Evolutionary conservation across 2,888 invertebrate species (phyloP).

Genomic region (Zonitis immaculata): DNA sequence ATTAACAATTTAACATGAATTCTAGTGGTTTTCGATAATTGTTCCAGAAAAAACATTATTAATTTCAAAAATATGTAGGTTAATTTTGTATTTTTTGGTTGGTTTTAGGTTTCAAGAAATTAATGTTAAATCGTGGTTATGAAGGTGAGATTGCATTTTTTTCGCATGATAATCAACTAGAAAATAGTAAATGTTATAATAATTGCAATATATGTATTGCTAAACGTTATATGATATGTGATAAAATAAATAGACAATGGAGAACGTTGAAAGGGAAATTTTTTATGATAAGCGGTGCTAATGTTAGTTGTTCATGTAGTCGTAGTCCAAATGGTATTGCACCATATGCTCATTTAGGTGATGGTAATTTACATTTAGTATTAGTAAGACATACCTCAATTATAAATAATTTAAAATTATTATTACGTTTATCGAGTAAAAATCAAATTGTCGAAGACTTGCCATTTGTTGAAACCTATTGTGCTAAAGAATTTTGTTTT

Average conservation of each 20-base stretch:
- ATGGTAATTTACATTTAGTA: constrained; percentile 74
- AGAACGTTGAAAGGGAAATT: constrained; percentile 65
- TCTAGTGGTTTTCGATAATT: no score
- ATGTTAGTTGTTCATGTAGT: constrained; percentile 70
- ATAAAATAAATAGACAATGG: constrained; percentile 45
- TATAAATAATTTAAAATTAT: constrained; percentile 64
- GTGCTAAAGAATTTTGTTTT: constrained; percentile 67
- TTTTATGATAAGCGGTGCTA: constrained; percentile 72
- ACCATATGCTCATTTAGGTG: constrained; percentile 72
- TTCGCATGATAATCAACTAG: constrained; percentile 47
- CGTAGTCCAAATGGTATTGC: constrained; percentile 73
- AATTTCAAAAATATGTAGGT: no score
- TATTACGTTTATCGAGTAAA: constrained; percentile 59
- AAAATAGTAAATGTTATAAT: constrained; percentile 50
- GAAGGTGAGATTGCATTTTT: constrained; percentile 59
- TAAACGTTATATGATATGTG: constrained; percentile 24
- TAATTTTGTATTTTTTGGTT: neutral
- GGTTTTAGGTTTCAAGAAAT: constrained; percentile 56
- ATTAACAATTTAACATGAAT: no score
- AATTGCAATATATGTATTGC: constrained; percentile 50
- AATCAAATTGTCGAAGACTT: constrained; percentile 65
- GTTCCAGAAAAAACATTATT: no score
- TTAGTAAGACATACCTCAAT: constrained; percentile 68
- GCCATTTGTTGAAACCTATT: constrained; percentile 69
- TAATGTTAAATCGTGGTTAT: constrained; percentile 60